These are phyloP conservation scores for Sepioteuthis lessoniana DNA, from an alignment of 2,888 invertebrate species.

Conservation along the genomic window DNA sequence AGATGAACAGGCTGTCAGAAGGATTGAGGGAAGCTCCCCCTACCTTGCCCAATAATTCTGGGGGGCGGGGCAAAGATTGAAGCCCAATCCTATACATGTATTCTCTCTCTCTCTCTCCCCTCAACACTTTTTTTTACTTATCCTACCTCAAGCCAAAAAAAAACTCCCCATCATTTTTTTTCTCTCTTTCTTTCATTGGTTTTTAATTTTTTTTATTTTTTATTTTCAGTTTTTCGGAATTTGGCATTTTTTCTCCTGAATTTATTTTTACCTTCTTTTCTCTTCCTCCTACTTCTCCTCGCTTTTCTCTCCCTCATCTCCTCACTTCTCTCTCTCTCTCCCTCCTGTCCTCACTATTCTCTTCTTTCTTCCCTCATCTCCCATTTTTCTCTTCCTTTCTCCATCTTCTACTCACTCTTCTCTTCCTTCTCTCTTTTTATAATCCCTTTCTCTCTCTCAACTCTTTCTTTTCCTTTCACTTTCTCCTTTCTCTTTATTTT, in stretches of 20 bases:
- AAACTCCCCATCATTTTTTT: neutral
- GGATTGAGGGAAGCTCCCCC: too few relatives aligned
- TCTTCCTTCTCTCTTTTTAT: rapidly evolving
- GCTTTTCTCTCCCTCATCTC: neutral
- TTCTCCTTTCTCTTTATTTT: too few relatives aligned
- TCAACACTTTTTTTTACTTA: neutral
- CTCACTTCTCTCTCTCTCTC: neutral
- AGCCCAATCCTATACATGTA: too few relatives aligned
- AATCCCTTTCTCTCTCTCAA: neutral
- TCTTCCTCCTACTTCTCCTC: neutral
- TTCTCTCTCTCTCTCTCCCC: neutral
- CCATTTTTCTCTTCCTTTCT: too few relatives aligned
- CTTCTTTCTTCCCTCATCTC: neutral
- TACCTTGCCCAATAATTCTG: too few relatives aligned
- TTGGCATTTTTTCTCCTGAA: too few relatives aligned
- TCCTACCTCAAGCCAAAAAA: neutral
- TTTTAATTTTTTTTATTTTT: too few relatives aligned
- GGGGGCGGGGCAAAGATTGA: too few relatives aligned
- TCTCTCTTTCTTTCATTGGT: neutral
- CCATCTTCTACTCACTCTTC: neutral
- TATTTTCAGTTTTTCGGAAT: too few relatives aligned
- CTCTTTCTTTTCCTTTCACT: rapidly evolving
- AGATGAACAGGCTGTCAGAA: too few relatives aligned
- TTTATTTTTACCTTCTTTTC: too few relatives aligned
- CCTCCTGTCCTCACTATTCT: neutral